These are phyloP conservation scores for Tetramorium alpestre DNA, from an alignment of 1,140 invertebrate genomes.

Conservation along the genomic window DNA sequence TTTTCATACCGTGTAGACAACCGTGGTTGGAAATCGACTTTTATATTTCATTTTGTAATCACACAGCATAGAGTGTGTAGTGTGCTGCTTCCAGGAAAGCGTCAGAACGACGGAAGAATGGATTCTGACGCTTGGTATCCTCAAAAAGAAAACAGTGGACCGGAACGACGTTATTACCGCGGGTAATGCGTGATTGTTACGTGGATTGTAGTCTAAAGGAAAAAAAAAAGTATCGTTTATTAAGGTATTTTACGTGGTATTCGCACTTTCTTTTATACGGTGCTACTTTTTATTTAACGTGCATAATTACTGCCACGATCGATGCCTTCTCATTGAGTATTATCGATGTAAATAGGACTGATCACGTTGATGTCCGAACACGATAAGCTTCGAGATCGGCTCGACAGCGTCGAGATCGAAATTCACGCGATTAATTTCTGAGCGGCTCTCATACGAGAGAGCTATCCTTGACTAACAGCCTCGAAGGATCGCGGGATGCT, in stretches of 20 bases:
- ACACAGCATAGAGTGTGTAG: constrained; percentile 16
- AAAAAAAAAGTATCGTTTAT: constrained; percentile 36
- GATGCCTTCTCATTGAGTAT: constrained; percentile 58
- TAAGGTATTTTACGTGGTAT: constrained; percentile 40
- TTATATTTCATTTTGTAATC: constrained; percentile 72
- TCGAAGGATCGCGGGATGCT: constrained; percentile 16
- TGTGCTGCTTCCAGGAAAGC: constrained; percentile 21
- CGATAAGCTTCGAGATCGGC: constrained; percentile 35
- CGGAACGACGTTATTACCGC: not conserved
- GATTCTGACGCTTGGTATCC: constrained; percentile 9
- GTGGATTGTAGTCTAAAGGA: constrained; percentile 23
- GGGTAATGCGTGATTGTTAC: constrained; percentile 3
- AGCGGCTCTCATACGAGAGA: not conserved
- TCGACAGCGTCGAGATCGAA: not conserved
- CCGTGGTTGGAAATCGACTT: constrained; percentile 62
- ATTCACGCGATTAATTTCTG: not conserved
- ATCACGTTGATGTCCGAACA: constrained; percentile 27
- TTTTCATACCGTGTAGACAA: constrained; percentile 65
- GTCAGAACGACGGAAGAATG: not conserved
- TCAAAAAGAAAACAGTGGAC: constrained; percentile 12
- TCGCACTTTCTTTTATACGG: constrained; percentile 61
- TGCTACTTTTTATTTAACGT: constrained; percentile 69
- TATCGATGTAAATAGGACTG: constrained; percentile 51
- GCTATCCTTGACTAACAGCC: not conserved
- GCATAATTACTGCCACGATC: constrained; percentile 61